phyloP scores from a whole-genome alignment of 2,888 invertebrate genomes.

The Hypercompe scribonia region DNA sequence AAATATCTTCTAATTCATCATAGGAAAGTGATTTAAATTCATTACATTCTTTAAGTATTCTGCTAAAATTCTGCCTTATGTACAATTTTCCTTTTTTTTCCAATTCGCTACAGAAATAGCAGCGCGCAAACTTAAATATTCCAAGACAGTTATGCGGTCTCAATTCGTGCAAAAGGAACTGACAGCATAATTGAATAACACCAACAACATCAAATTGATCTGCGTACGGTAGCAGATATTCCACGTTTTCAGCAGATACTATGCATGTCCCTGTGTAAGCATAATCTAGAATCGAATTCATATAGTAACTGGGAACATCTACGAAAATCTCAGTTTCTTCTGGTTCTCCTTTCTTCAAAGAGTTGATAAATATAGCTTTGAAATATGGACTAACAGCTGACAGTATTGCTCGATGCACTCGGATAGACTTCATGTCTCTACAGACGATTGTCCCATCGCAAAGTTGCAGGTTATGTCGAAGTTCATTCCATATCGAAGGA shows the following conservation, averaged over 20 bases:
- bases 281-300: conserved; percentile 90
- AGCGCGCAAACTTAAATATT: conserved; percentile 89
- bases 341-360: conserved; percentile 87
- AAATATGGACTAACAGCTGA: conserved; percentile 92
- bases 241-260: conserved; percentile 89
- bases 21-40: conserved; percentile 88
- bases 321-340: conserved; percentile 88
- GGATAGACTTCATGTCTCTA: conserved; percentile 87
- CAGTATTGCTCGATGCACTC: conserved; percentile 90
- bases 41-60: conserved; percentile 87
- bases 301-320: conserved; percentile 86
- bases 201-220: conserved; percentile 91
- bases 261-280: conserved; percentile 90
- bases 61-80: conserved; percentile 87
- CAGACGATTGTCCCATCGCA: conserved; percentile 91
- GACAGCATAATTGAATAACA: conserved; percentile 90
- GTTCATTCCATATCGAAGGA: conserved; percentile 89
- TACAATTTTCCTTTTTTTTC: conserved; percentile 87
- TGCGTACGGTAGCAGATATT: conserved; percentile 89
- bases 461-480: conserved; percentile 88
- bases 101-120: conserved; percentile 90
- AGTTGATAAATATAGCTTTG: conserved; percentile 90
- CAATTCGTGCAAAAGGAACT: conserved; percentile 88
- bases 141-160: conserved; percentile 90
- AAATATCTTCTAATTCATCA: conserved; percentile 88